These are phyloP conservation scores for Laticauda laticaudata DNA, from an alignment of 2,113 vertebrate genomes.

Conservation along the genomic window DNA sequence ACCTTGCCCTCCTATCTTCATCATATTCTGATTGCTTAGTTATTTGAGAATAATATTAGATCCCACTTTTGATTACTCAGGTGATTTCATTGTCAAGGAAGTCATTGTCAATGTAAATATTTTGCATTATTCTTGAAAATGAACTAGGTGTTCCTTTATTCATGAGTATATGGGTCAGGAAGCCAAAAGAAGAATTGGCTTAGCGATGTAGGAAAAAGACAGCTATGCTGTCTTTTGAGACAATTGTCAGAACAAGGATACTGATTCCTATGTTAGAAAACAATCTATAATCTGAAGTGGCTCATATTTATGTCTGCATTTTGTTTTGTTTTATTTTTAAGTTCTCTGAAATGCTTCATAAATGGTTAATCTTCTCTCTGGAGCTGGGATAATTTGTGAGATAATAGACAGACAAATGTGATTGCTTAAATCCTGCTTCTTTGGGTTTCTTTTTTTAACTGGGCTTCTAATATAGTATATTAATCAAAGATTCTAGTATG, in stretches of 20 bases:
- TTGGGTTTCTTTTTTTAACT: neutral
- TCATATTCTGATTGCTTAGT: neutral
- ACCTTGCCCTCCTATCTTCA: neutral
- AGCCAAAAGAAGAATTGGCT: neutral
- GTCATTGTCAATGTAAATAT: neutral
- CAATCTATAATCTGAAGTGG: neutral
- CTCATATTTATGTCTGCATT: neutral
- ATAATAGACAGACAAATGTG: neutral
- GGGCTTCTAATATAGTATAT: neutral
- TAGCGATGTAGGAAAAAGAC: neutral
- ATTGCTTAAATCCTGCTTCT: neutral
- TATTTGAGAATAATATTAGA: neutral
- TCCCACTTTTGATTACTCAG: neutral
- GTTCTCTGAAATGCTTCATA: neutral
- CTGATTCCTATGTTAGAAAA: neutral
- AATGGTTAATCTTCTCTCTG: neutral
- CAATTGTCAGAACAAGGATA: neutral
- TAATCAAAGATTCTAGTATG: neutral
- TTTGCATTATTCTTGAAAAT: neutral
- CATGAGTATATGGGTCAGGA: neutral
- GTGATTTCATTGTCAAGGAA: neutral
- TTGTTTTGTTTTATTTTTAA: too few species aligned
- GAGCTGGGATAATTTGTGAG: conserved; percentile 7
- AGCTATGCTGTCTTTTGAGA: neutral
- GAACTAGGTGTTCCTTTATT: neutral